phyloP scores from a whole-genome alignment of 2,888 invertebrate species.

The Lasioglossum oenotherae region DNA sequence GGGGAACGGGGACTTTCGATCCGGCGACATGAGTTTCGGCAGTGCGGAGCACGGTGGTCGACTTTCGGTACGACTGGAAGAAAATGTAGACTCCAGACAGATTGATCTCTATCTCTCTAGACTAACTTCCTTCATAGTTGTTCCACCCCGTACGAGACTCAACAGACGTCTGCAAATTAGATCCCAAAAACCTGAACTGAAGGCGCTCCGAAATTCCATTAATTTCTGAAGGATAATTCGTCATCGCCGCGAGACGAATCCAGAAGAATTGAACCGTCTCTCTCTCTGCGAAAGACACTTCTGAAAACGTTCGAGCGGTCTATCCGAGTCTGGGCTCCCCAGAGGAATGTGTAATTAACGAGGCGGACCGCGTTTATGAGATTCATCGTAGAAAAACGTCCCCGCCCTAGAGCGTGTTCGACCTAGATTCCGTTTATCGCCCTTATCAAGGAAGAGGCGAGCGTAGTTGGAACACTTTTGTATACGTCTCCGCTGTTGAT shows the following conservation, averaged over 20 bases:
- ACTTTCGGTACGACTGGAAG: neutral
- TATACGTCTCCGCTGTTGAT: too few species aligned
- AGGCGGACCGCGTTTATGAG: slow-evolving; percentile 14
- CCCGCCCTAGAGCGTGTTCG: slow-evolving; percentile 20
- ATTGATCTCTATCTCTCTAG: too few species aligned
- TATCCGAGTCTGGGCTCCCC: neutral
- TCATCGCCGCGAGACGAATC: neutral
- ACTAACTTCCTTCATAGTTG: too few species aligned
- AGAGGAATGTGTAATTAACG: slow-evolving; percentile 48
- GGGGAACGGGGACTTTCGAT: neutral
- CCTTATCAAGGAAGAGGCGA: slow-evolving; percentile 33
- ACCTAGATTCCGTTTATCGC: slow-evolving; percentile 50
- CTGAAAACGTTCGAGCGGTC: neutral
- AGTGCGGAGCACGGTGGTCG: neutral
- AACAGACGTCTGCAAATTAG: too few species aligned
- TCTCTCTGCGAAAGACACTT: neutral
- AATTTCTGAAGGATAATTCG: slow-evolving; percentile 12
- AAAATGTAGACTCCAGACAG: neutral
- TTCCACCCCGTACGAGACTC: too few species aligned
- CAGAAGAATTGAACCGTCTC: neutral
- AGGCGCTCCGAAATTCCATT: slow-evolving; percentile 40
- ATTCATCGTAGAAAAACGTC: slow-evolving; percentile 19
- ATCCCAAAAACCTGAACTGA: neutral
- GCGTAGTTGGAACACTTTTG: neutral
- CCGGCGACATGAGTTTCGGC: neutral